A percentile compares a stretch with the other conserved stretches of the same genome.
These are phyloP conservation scores for Sanderia malayensis DNA, from an alignment of 30 jellyfish, hydroid and myxozoan species.

Conservation along the genomic window DNA sequence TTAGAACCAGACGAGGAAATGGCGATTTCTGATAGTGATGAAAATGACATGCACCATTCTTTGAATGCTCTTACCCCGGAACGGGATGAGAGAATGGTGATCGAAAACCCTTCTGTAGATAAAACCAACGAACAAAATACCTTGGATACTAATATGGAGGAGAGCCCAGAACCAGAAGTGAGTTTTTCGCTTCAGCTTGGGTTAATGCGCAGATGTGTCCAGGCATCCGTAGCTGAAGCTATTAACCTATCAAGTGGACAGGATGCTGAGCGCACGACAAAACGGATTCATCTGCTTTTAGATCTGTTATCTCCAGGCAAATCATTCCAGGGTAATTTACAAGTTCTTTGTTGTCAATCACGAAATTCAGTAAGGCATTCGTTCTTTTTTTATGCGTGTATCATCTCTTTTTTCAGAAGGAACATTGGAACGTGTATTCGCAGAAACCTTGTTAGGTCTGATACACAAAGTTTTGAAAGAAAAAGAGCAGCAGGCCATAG, in stretches of 20 bases:
- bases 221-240: conserved; percentile 21
- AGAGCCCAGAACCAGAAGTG: not conserved
- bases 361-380: too few species aligned
- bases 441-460: conserved; percentile 9
- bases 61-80: too few species aligned
- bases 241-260: not conserved
- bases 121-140: too few species aligned
- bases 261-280: conserved; percentile 20
- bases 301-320: conserved; percentile 25
- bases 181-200: conserved; percentile 34
- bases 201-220: conserved; percentile 34
- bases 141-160: not conserved
- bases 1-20: not conserved
- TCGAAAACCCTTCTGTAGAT: too few species aligned
- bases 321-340: conserved; percentile 6
- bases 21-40: conserved; percentile 3
- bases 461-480: conserved; percentile 19
- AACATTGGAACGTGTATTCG: not conserved
- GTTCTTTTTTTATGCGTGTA: too few species aligned
- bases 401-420: not conserved
- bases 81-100: too few species aligned
- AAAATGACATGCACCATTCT: too few species aligned
- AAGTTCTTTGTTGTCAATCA: too few species aligned
- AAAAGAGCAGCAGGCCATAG: conserved; percentile 33
- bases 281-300: conserved; percentile 34